These are phyloP conservation scores for Cephus runcator DNA, from an alignment of 2,888 invertebrate species.

Conservation along the genomic window DNA sequence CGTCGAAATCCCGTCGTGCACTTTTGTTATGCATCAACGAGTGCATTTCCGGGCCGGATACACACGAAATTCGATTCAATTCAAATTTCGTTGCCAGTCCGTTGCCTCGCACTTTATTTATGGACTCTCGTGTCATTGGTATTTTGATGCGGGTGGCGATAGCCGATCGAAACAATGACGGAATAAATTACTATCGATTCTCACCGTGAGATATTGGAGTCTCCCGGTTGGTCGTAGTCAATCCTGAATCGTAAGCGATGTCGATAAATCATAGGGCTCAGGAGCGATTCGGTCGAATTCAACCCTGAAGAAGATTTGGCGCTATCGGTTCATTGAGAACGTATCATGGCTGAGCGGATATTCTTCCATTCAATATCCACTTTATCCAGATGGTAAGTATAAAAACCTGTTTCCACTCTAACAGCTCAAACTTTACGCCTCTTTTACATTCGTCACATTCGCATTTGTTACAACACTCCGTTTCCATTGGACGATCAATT, in stretches of 20 bases:
- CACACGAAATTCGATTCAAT: conserved; percentile 22
- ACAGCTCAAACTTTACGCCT: background rate
- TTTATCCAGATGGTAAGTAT: background rate
- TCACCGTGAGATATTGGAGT: background rate
- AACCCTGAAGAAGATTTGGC: background rate
- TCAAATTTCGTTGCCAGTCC: conserved; percentile 12
- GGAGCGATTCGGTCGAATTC: background rate
- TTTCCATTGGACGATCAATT: background rate
- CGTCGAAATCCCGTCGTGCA: background rate
- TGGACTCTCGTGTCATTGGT: conserved; percentile 18
- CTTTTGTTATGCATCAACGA: conserved; percentile 22
- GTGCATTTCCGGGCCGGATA: conserved; percentile 18
- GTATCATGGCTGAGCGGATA: background rate
- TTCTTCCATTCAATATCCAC: background rate
- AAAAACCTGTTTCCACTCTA: background rate
- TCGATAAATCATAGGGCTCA: background rate
- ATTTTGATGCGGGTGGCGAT: conserved; percentile 14
- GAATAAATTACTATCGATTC: background rate
- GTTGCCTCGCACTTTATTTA: conserved; percentile 14
- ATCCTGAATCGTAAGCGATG: background rate
- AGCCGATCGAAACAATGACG: background rate
- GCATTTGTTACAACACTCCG: background rate
- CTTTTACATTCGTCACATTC: background rate
- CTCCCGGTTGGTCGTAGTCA: background rate
- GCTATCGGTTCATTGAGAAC: background rate